Percentiles rank a stretch among this genome's conserved stretches.
Evolutionary conservation across 2,797 vertebrate genomes (phyloP).

Genomic region (Babyrousa celebensis): DNA sequence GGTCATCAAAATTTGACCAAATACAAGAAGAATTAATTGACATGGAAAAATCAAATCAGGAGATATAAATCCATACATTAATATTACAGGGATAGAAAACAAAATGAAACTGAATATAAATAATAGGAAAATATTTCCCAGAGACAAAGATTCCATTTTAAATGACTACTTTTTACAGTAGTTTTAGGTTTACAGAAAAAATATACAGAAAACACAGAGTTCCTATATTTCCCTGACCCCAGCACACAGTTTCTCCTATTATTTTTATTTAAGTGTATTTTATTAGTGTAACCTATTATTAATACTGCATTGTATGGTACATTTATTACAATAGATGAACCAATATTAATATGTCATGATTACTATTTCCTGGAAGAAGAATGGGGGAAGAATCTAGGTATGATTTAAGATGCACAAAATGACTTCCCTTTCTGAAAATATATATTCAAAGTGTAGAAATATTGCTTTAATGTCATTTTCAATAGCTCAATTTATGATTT

Average conservation of each 20-base stretch:
- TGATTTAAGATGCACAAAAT: neutral
- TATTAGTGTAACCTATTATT: neutral
- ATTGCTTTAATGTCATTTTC: neutral
- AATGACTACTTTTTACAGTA: neutral
- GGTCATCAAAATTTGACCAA: constrained; percentile 15
- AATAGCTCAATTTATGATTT: neutral
- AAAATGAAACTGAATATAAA: neutral
- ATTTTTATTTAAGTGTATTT: too few relatives aligned
- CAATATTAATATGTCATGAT: neutral
- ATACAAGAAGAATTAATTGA: neutral
- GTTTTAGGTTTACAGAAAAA: neutral
- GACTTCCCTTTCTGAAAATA: neutral
- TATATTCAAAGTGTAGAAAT: neutral
- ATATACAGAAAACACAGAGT: neutral
- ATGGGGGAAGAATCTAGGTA: neutral
- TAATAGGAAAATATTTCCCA: neutral
- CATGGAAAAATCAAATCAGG: neutral
- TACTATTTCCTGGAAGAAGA: neutral
- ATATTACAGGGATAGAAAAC: neutral
- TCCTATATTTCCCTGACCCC: neutral
- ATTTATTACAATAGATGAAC: neutral
- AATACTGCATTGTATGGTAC: neutral
- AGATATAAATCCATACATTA: neutral
- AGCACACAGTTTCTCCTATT: neutral
- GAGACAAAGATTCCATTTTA: neutral